Evolutionary conservation across 2,888 invertebrate species (phyloP).

Genomic region (Sphaerophoria rueppellii): DNA sequence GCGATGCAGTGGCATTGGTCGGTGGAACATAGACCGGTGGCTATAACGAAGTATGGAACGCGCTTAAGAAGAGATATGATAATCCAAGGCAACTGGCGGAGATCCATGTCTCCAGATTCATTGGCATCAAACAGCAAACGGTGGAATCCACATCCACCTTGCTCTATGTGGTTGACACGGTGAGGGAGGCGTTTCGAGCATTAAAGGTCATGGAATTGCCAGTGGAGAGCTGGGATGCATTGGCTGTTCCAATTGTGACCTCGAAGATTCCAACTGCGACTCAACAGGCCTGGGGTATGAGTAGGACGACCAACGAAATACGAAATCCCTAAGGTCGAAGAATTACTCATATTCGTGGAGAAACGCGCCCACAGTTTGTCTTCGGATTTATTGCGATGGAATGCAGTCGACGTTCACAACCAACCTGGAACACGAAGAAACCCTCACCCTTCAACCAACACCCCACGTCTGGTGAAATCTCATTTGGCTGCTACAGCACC

Average conservation of each 20-base stretch:
- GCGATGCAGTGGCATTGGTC: constrained; percentile 39
- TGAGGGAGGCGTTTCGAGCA: constrained; percentile 52
- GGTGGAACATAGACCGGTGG: constrained; percentile 38
- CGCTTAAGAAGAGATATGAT: constrained; percentile 42
- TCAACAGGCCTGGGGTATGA: constrained; percentile 40
- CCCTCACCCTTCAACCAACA: too few relatives aligned
- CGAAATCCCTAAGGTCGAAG: constrained; percentile 36
- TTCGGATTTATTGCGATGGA: too few relatives aligned
- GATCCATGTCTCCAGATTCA: constrained; percentile 53
- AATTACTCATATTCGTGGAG: constrained; percentile 33
- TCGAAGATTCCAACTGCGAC: constrained; percentile 37
- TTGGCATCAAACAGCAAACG: constrained; percentile 16
- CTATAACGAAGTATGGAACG: constrained; percentile 47
- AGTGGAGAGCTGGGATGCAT: constrained; percentile 52
- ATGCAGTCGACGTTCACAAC: constrained; percentile 6
- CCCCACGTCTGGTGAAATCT: constrained; percentile 22
- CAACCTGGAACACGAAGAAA: not conserved
- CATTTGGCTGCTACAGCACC: constrained; percentile 33
- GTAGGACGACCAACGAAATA: constrained; percentile 32
- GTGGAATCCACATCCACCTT: constrained; percentile 33
- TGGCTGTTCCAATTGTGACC: constrained; percentile 40
- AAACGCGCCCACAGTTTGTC: constrained; percentile 37
- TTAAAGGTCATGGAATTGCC: constrained; percentile 55
- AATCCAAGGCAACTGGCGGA: constrained; percentile 48
- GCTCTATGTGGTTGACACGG: constrained; percentile 45